These are phyloP conservation scores for Henicopernis longicauda DNA, from an alignment of 2,113 vertebrate genomes.

Conservation along the genomic window DNA sequence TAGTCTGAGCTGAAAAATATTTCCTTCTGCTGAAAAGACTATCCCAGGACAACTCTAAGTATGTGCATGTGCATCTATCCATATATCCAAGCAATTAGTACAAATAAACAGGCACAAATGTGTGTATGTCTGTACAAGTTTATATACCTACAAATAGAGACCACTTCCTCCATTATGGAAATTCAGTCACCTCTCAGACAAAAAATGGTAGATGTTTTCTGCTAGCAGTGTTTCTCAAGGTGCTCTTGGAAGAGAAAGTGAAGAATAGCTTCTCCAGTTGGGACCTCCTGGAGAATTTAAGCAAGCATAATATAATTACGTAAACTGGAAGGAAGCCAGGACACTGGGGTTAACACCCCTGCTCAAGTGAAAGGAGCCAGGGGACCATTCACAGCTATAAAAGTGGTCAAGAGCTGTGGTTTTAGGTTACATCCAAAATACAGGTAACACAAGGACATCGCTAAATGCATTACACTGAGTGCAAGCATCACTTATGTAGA, in stretches of 20 bases:
- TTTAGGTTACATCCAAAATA: slow-evolving; percentile 39
- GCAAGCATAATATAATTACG: neutral
- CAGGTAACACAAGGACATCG: slow-evolving; percentile 38
- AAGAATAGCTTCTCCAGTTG: slow-evolving; percentile 5
- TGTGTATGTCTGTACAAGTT: neutral
- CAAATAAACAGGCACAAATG: neutral
- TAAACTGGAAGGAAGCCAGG: slow-evolving; percentile 13
- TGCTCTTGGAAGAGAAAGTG: neutral
- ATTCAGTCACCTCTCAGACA: neutral
- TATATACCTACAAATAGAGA: neutral
- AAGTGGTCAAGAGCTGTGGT: slow-evolving; percentile 12
- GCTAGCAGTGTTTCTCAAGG: neutral
- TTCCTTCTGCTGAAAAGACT: neutral
- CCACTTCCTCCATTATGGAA: neutral
- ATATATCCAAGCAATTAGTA: neutral
- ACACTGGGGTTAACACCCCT: slow-evolving; percentile 36
- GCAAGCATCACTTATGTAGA: neutral
- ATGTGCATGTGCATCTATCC: neutral
- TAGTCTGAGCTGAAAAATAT: neutral
- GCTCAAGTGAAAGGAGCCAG: slow-evolving; percentile 14
- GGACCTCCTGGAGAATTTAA: slow-evolving; percentile 14
- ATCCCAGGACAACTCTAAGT: neutral
- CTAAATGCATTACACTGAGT: neutral
- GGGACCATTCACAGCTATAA: slow-evolving; percentile 26
- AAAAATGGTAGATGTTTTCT: neutral